These are phyloP conservation scores for Brachymystax lenok DNA, from an alignment of 2,797 vertebrate species.

Conservation along the genomic window DNA sequence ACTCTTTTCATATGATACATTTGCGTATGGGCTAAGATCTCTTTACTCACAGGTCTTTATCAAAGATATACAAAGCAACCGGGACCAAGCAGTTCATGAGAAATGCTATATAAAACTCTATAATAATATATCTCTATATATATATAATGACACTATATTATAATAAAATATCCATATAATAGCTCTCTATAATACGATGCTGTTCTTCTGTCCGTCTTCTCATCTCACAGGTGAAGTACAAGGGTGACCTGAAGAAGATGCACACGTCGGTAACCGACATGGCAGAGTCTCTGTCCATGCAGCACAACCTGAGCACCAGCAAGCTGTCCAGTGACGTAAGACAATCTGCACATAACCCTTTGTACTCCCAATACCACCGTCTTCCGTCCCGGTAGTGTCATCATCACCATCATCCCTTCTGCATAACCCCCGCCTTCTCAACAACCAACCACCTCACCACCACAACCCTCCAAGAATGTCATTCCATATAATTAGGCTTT, in stretches of 20 bases:
- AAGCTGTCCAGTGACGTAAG: conserved; percentile 95
- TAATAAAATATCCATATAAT: not conserved
- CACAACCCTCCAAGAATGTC: conserved; percentile 15
- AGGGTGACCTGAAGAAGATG: conserved; percentile 95
- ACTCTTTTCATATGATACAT: not conserved
- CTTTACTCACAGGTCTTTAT: not conserved
- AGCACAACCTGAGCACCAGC: conserved; percentile 93
- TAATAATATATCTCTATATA: not conserved
- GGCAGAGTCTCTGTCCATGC: conserved; percentile 96
- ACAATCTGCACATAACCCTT: conserved; percentile 3
- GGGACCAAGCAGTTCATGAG: not conserved
- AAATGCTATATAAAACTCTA: not conserved
- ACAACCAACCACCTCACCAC: not conserved
- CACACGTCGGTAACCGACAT: conserved; percentile 98
- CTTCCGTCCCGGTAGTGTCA: not conserved
- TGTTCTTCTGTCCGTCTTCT: conserved; percentile 6
- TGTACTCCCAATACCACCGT: not conserved
- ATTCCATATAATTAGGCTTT: conserved; percentile 20
- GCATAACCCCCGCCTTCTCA: conserved; percentile 30
- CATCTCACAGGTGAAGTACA: conserved; percentile 89
- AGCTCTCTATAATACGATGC: not conserved
- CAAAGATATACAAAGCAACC: not conserved
- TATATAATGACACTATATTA: not conserved
- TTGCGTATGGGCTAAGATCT: not conserved
- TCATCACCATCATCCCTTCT: conserved; percentile 13